phyloP scores from a whole-genome alignment of 2,113 vertebrate species.

The Tenrec ecaudatus region DNA sequence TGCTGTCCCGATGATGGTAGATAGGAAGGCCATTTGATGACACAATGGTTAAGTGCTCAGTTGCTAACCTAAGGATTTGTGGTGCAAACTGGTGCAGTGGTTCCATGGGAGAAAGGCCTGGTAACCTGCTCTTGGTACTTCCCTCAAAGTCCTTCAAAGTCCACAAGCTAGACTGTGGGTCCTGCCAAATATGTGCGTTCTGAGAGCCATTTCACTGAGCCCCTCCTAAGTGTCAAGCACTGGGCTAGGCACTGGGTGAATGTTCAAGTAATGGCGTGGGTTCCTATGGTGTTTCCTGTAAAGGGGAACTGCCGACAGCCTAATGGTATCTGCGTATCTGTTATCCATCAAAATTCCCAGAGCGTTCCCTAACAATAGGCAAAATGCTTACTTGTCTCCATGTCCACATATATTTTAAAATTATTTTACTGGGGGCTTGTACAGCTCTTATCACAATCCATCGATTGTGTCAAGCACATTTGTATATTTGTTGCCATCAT shows the following conservation, averaged over 20 bases:
- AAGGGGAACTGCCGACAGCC: not conserved
- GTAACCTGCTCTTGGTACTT: not conserved
- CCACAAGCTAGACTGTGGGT: not conserved
- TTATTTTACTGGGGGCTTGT: too few relatives aligned
- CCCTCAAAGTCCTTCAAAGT: conserved; percentile 15
- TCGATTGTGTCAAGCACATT: too few relatives aligned
- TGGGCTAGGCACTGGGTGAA: not conserved
- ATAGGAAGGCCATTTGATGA: not conserved
- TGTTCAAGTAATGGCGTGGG: not conserved
- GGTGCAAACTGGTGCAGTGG: not conserved
- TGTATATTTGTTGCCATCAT: too few relatives aligned
- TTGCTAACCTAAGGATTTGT: not conserved
- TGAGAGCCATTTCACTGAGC: conserved; percentile 16
- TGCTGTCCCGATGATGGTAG: not conserved
- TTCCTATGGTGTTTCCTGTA: not conserved
- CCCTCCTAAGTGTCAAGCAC: not conserved
- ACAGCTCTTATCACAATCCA: too few relatives aligned
- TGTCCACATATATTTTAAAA: not conserved
- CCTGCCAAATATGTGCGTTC: not conserved
- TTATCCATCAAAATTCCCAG: not conserved
- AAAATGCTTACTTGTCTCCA: conserved; percentile 22
- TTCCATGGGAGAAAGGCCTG: not conserved
- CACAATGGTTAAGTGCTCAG: not conserved
- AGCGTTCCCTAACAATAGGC: not conserved
- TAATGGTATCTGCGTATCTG: not conserved